Conservation (phyloP, 2,113 vertebrate genomes). For the Callospermophilus lateralis region DNA sequence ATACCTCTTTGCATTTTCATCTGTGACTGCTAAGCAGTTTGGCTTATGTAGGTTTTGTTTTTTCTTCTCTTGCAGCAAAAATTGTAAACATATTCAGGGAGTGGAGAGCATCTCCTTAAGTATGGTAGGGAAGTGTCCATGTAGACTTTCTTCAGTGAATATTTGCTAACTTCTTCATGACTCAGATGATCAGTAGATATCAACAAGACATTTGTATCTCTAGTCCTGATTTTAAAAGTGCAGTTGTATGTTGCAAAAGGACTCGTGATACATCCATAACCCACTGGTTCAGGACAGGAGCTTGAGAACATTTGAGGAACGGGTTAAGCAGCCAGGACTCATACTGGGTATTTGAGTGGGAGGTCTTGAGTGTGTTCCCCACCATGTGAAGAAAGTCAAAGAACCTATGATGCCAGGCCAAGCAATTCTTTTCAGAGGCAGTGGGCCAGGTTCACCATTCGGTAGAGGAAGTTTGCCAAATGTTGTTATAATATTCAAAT, state of each 20-base stretch:
- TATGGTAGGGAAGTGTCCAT: background rate
- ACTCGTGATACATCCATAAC: background rate
- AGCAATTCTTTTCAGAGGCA: slow-evolving; percentile 54
- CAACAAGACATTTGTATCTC: slow-evolving; percentile 6
- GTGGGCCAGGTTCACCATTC: slow-evolving; percentile 55
- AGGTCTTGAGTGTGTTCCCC: background rate
- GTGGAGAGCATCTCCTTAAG: background rate
- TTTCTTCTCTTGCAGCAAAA: slow-evolving; percentile 13
- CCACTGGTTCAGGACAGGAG: background rate
- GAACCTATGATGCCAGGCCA: slow-evolving; percentile 15
- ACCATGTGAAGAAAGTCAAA: slow-evolving; percentile 56
- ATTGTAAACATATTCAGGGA: slow-evolving; percentile 18
- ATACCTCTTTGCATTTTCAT: background rate
- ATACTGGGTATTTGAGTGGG: background rate
- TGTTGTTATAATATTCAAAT: slow-evolving; percentile 52
- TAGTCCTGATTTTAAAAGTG: background rate
- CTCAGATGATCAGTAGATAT: background rate
- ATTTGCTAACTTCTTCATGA: slow-evolving; percentile 26
- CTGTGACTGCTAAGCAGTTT: background rate
- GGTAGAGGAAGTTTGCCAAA: slow-evolving; percentile 43
- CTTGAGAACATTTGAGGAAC: slow-evolving; percentile 6
- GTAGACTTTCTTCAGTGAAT: slow-evolving; percentile 48
- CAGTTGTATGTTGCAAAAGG: background rate
- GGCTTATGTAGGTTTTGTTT: background rate
- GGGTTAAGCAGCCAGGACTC: background rate